A percentile compares a stretch with the other conserved stretches of the same genome.
phyloP scores from a whole-genome alignment of 2,113 vertebrate species.

The Seriola dumerili region DNA sequence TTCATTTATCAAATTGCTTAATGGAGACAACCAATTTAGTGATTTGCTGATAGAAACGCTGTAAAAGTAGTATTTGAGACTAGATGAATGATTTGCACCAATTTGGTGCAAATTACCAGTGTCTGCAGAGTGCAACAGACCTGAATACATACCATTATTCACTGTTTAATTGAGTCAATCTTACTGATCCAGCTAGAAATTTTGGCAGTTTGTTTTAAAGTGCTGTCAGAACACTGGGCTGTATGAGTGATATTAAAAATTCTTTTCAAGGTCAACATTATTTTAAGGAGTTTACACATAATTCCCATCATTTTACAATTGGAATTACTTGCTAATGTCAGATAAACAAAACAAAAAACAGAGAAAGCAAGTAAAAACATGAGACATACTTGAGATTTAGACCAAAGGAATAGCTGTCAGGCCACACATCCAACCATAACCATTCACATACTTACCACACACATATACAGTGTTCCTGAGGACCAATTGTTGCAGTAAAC shows the following conservation, averaged over 20 bases:
- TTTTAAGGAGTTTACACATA: conserved; percentile 52
- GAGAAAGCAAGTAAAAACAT: conserved; percentile 58
- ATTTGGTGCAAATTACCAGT: conserved; percentile 37
- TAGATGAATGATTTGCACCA: conserved; percentile 43
- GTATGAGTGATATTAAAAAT: conserved; percentile 50
- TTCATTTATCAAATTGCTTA: conserved; percentile 8
- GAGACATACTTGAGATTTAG: conserved; percentile 63
- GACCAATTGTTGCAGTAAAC: conserved; percentile 77
- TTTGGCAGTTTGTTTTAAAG: conserved; percentile 81
- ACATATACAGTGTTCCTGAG: conserved; percentile 82
- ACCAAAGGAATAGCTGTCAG: conserved; percentile 65
- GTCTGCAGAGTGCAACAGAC: conserved; percentile 52
- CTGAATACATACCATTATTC: conserved; percentile 56
- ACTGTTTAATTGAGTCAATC: conserved; percentile 45
- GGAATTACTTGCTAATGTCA: conserved; percentile 58
- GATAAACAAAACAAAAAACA: conserved; percentile 33
- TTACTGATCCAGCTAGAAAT: conserved; percentile 53
- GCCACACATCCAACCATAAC: conserved; percentile 54
- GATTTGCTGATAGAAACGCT: conserved; percentile 11
- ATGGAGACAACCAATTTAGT: conserved; percentile 16
- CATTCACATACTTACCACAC: conserved; percentile 67
- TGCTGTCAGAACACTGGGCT: conserved; percentile 76
- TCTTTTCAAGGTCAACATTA: conserved; percentile 35
- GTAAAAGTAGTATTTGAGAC: conserved; percentile 29
- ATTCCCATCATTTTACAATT: conserved; percentile 60